phyloP scores from a whole-genome alignment of 1,140 invertebrate species.

The Mizuhopecten yessoensis region DNA sequence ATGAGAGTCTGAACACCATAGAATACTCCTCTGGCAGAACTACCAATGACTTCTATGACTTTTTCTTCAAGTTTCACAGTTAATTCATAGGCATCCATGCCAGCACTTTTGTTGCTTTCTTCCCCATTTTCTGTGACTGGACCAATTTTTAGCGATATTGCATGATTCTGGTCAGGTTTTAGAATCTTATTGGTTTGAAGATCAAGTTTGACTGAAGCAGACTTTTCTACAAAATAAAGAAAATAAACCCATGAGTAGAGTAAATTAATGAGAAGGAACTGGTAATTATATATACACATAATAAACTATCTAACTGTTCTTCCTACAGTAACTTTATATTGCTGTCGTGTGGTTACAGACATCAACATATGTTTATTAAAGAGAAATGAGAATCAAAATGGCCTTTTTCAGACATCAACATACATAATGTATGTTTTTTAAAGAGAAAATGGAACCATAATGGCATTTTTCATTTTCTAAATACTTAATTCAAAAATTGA shows the following conservation, averaged over 20 bases:
- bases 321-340: too few species aligned
- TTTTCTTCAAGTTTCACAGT: conserved; percentile 52
- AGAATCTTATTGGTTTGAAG: neutral
- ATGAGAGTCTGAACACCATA: conserved; percentile 72
- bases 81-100: conserved; percentile 64
- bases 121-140: neutral
- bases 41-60: conserved; percentile 63
- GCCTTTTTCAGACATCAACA: too few species aligned
- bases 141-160: conserved; percentile 51
- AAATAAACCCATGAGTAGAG: neutral
- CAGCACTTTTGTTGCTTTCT: conserved; percentile 1
- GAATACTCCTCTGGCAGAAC: conserved; percentile 66
- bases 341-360: too few species aligned
- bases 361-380: too few species aligned
- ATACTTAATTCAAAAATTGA: too few species aligned
- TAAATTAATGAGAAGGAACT: too few species aligned
- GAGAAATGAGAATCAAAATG: too few species aligned
- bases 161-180: neutral
- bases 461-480: too few species aligned
- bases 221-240: conserved; percentile 40
- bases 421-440: too few species aligned
- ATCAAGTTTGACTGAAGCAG: neutral
- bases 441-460: too few species aligned
- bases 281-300: too few species aligned
- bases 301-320: too few species aligned